Percentiles rank a stretch among this genome's conserved stretches.
These are phyloP conservation scores for Heteromyza rotundicornis DNA, from an alignment of 2,888 invertebrate genomes.

Conservation along the genomic window DNA sequence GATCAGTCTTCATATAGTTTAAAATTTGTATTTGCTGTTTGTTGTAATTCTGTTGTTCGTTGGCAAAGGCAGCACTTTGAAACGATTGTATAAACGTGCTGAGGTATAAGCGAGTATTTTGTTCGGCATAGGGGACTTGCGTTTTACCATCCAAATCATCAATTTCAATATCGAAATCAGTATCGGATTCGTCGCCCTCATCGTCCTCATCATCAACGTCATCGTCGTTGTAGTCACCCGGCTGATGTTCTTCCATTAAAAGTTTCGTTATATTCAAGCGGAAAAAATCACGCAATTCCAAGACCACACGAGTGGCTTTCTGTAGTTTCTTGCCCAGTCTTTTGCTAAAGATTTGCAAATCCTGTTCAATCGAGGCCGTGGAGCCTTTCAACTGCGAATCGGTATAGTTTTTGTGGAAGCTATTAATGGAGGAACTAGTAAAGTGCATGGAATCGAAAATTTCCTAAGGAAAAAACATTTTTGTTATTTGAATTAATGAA, in stretches of 20 bases:
- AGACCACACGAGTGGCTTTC: slow-evolving; percentile 50
- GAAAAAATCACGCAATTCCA: slow-evolving; percentile 52
- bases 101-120: slow-evolving; percentile 41
- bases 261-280: slow-evolving; percentile 50
- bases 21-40: slow-evolving; percentile 60
- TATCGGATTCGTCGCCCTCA: slow-evolving; percentile 29
- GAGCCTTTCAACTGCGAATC: slow-evolving; percentile 17
- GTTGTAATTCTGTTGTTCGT: slow-evolving; percentile 46
- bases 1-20: slow-evolving; percentile 56
- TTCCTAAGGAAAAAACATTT: slow-evolving; percentile 44
- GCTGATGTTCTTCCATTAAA: slow-evolving; percentile 37
- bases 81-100: slow-evolving; percentile 53
- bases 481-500: not conserved
- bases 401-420: slow-evolving; percentile 24
- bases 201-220: slow-evolving; percentile 26
- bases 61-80: slow-evolving; percentile 31
- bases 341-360: slow-evolving; percentile 48
- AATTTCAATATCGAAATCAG: slow-evolving; percentile 45
- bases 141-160: slow-evolving; percentile 43
- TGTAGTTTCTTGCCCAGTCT: slow-evolving; percentile 54
- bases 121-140: not conserved
- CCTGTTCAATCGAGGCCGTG: slow-evolving; percentile 36
- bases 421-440: slow-evolving; percentile 30
- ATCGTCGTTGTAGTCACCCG: slow-evolving; percentile 25
- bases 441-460: slow-evolving; percentile 60